Base-by-base conservation (phyloP, 2,888 invertebrate genomes). In the Microchrysa polita region DNA sequence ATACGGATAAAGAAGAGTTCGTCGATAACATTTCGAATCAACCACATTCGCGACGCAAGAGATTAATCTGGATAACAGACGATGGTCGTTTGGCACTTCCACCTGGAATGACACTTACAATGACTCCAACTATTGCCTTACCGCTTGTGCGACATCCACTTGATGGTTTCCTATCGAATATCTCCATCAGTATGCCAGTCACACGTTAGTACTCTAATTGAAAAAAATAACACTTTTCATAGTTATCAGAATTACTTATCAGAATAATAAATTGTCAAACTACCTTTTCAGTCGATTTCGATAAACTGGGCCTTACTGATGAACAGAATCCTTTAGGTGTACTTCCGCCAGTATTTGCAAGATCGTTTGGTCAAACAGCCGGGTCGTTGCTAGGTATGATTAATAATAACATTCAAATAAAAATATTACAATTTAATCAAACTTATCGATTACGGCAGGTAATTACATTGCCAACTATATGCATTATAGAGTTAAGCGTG, bases 291-390 rank as follows among this genome's bases (percentile, higher is more conserved):
- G 94, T 94, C 83, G 93, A 94, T 81, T 94, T 94, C 82, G 93
- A 93, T 83, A 92, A 93, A 82, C 85, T 94, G 77, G 94, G 94
- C 14, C 83, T 94, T 78, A 94, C 94, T n/a, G 94, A 94, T 81
- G 94, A 94, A 81, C 93, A 94, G 81, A 94, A 94, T 85, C 94
- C 94, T 0, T 91, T 93, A 80, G 94, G 94, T 16, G 91, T 91
- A 59, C 83, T 94, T 73, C 93, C 94, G 0, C 91, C 93, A 0
- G 86, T 93, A 4, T 88, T 94, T 77, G 91, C 91, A 0, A 86
- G 93, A 76, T 92, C 92, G 4, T 90, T 93, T 88, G 91, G 93
- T 4, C 87, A 90, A 77, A 88, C 91, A 9, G 93, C 93, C 0
- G 91, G 92, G 0, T 87, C 89, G 73, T 79, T 84, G 79, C 77